phyloP scores from a whole-genome alignment of 2,888 invertebrate genomes.

The Dasysyrphus tricinctus region DNA sequence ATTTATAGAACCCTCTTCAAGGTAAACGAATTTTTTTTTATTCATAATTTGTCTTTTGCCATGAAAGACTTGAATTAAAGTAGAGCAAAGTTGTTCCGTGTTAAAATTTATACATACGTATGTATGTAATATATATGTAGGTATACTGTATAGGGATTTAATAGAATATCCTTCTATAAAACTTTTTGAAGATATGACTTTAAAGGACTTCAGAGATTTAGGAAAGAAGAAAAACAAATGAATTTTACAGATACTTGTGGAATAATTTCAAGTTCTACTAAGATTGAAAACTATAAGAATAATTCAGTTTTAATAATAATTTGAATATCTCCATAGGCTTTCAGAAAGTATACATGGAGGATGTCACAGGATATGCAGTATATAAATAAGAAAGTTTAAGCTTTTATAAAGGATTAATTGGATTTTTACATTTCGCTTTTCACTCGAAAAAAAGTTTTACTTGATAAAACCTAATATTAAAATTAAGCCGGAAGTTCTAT shows the following conservation, averaged over 20 bases:
- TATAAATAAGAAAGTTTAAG: no score
- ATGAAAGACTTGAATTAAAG: neutral
- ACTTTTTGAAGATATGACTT: neutral
- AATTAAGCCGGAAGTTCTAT: no score
- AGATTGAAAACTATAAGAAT: neutral
- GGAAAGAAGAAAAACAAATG: neutral
- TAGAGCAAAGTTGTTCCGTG: neutral
- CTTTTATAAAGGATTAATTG: no score
- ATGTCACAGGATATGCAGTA: no score
- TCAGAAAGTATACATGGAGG: no score
- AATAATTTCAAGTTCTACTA: neutral
- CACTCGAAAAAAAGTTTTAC: no score
- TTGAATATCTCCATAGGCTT: neutral
- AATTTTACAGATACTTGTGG: neutral
- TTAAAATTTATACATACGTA: neutral
- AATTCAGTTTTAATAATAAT: neutral
- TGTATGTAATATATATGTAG: neutral
- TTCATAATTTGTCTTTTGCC: neutral
- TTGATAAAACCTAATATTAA: no score
- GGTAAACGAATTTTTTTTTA: neutral
- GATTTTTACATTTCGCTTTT: no score
- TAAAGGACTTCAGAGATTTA: neutral
- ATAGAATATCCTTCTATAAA: neutral
- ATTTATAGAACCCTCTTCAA: conserved; percentile 28
- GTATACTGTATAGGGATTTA: neutral